These are phyloP conservation scores for Pseudolaguvia tuberculata DNA, from an alignment of 2,113 vertebrate species.

Conservation along the genomic window DNA sequence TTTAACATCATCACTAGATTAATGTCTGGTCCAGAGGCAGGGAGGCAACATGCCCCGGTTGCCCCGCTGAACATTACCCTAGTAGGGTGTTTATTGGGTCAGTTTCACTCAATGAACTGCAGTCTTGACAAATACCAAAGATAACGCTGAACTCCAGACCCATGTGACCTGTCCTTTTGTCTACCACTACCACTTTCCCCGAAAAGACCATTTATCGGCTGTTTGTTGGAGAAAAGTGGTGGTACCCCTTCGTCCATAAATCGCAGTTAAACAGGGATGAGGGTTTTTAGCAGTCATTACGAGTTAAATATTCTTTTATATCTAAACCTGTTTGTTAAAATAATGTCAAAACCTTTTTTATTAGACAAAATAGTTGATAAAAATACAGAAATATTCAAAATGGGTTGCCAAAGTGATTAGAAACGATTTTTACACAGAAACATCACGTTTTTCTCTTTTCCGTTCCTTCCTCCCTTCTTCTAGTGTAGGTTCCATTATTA, in stretches of 20 bases:
- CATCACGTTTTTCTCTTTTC: not conserved
- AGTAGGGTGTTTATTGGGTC: not conserved
- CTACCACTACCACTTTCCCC: not conserved
- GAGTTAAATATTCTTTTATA: not conserved
- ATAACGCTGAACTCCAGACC: constrained; percentile 22
- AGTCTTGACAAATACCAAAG: constrained; percentile 55
- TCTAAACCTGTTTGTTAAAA: not conserved
- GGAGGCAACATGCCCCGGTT: constrained; percentile 39
- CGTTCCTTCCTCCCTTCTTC: not conserved
- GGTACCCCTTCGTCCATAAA: not conserved
- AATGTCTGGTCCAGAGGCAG: constrained; percentile 58
- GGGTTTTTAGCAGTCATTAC: not conserved
- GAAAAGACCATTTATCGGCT: constrained; percentile 7
- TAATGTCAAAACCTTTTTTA: not conserved
- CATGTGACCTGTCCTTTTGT: not conserved
- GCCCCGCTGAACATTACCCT: constrained; percentile 45
- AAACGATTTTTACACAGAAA: not conserved
- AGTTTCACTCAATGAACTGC: not conserved
- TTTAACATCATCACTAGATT: constrained; percentile 64
- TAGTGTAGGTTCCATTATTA: no score
- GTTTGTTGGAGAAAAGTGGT: not conserved
- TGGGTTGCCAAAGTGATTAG: not conserved
- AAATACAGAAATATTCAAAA: not conserved
- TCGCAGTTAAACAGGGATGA: constrained; percentile 2
- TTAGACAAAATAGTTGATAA: no score